Evolutionary conservation across 2,888 invertebrate species (phyloP).

Genomic region (Lepidocyrtoides sp.): DNA sequence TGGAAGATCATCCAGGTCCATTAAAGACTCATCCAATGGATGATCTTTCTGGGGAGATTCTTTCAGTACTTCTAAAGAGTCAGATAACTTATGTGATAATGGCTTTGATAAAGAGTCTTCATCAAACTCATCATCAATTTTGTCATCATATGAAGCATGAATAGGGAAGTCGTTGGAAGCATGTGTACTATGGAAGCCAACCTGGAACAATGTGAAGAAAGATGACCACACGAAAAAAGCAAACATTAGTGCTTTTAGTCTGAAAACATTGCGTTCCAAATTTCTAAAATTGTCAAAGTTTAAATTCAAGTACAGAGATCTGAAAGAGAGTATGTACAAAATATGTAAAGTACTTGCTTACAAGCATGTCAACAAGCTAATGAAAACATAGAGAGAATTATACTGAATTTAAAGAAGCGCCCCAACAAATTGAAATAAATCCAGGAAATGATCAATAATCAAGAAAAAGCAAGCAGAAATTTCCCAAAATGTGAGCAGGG

Average conservation of each 20-base stretch:
- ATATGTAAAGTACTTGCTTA: too few species aligned
- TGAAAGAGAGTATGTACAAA: too few species aligned
- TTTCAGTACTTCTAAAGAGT: slow-evolving; percentile 84
- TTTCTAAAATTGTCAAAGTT: neutral
- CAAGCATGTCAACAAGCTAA: too few species aligned
- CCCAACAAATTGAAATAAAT: too few species aligned
- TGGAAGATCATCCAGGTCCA: slow-evolving; percentile 84
- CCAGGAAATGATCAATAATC: too few species aligned
- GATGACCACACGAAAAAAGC: slow-evolving; percentile 52
- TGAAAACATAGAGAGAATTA: too few species aligned
- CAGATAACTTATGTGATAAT: slow-evolving; percentile 82
- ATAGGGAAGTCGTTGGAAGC: slow-evolving; percentile 71
- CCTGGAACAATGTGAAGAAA: slow-evolving; percentile 71
- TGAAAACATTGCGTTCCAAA: neutral
- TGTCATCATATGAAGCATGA: slow-evolving; percentile 79
- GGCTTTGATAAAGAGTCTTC: slow-evolving; percentile 83
- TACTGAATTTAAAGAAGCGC: too few species aligned
- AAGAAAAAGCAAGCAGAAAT: too few species aligned
- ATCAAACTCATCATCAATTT: slow-evolving; percentile 83
- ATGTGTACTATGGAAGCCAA: slow-evolving; percentile 75
- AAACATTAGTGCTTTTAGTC: slow-evolving; percentile 42
- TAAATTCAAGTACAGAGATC: neutral
- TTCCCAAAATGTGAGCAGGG: too few species aligned
- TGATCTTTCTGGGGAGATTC: slow-evolving; percentile 84
- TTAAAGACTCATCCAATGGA: slow-evolving; percentile 82